These are phyloP conservation scores for Hippocampus abdominalis DNA, from an alignment of 2,113 vertebrate species.

Conservation along the genomic window DNA sequence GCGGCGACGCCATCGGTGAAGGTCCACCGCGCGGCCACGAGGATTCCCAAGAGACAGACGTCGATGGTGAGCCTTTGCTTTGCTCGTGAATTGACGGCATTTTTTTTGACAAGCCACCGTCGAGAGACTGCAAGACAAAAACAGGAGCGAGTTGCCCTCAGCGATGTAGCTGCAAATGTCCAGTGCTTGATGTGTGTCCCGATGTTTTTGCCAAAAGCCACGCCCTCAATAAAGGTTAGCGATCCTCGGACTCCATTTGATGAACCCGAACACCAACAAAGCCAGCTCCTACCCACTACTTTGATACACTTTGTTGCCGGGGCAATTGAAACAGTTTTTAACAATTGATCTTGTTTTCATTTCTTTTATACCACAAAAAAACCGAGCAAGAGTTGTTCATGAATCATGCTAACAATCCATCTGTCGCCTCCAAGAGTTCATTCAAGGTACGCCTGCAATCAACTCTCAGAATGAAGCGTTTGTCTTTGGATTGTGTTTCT, in stretches of 20 bases:
- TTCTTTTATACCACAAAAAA: neutral
- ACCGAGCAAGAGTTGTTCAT: neutral
- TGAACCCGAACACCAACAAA: too few relatives aligned
- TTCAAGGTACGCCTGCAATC: neutral
- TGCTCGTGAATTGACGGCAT: neutral
- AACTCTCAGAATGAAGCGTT: neutral
- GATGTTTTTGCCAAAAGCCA: neutral
- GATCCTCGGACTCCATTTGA: neutral
- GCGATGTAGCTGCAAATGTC: neutral
- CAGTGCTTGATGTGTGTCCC: neutral
- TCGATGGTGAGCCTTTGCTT: too few relatives aligned
- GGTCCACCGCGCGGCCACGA: too few relatives aligned
- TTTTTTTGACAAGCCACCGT: neutral
- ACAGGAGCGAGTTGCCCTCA: neutral
- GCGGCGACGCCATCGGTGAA: neutral
- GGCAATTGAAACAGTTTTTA: too few relatives aligned
- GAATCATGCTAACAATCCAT: neutral
- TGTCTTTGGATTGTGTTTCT: slow-evolving; percentile 18
- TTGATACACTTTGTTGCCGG: neutral
- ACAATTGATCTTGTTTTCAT: too few relatives aligned
- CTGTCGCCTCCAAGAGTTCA: neutral
- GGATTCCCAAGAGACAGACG: too few relatives aligned
- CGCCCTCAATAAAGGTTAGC: neutral
- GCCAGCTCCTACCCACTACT: neutral
- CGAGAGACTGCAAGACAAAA: neutral